phyloP scores from a whole-genome alignment of 2,113 vertebrate genomes.

The Porphyrio hochstetteri region DNA sequence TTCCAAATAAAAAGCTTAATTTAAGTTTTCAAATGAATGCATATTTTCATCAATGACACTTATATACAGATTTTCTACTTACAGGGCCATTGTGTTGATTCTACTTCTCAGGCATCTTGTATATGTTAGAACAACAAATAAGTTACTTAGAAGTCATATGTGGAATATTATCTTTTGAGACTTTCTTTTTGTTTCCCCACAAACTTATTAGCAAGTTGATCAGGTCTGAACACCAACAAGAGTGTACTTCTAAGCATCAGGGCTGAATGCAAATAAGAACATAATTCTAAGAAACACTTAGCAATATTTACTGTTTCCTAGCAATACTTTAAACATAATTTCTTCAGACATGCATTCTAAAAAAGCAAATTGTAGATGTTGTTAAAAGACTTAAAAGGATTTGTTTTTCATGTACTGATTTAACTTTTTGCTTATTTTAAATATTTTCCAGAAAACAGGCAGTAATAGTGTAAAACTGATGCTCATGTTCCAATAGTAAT shows the following conservation, averaged over 20 bases:
- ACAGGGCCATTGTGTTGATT: not conserved
- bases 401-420: not conserved
- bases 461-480: not conserved
- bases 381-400: not conserved
- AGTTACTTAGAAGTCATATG: not conserved
- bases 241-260: not conserved
- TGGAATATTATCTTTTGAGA: not conserved
- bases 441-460: not conserved
- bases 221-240: not conserved
- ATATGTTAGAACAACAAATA: not conserved
- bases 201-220: not conserved
- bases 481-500: not conserved
- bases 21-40: not conserved
- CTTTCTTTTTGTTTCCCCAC: not conserved
- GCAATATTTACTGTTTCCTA: not conserved
- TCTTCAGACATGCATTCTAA: not conserved
- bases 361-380: not conserved
- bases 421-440: not conserved
- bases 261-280: not conserved
- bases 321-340: not conserved
- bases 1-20: not conserved
- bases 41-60: not conserved
- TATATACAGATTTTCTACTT: not conserved
- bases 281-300: not conserved
- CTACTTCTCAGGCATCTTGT: not conserved